Evolutionary conservation across 1,140 invertebrate genomes (phyloP).

Genomic region (Polypedilum pembai): DNA sequence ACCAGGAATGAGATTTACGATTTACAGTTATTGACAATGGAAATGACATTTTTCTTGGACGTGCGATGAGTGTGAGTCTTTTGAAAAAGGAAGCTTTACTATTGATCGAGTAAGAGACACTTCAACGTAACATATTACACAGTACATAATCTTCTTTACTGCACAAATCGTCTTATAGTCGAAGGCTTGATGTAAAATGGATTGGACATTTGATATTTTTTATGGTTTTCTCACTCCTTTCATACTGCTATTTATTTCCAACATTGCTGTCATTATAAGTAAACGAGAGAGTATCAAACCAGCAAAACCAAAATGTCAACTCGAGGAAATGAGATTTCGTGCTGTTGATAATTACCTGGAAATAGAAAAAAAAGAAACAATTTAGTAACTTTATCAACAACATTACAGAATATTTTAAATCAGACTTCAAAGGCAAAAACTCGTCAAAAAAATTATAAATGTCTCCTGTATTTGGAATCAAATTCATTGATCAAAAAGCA

Average conservation of each 20-base stretch:
- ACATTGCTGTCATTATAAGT: neutral
- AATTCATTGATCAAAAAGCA: neutral
- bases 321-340: neutral
- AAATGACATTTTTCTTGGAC: neutral
- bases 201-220: constrained; percentile 13
- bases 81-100: constrained; percentile 10
- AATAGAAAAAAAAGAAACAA: neutral
- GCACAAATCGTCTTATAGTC: constrained; percentile 8
- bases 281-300: neutral
- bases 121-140: neutral
- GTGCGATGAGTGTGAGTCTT: neutral
- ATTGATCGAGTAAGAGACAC: neutral
- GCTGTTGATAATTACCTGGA: constrained; percentile 14
- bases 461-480: constrained; percentile 24
- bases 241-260: neutral
- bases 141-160: constrained; percentile 6
- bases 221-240: neutral
- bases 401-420: neutral
- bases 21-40: neutral
- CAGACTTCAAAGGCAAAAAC: neutral
- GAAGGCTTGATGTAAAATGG: neutral
- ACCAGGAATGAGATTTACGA: too few species aligned
- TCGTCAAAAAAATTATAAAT: neutral
- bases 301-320: neutral
- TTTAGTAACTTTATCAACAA: neutral